These are phyloP conservation scores for Bos taurus DNA, from an alignment of 2,113 vertebrate species.

Conservation along the genomic window DNA sequence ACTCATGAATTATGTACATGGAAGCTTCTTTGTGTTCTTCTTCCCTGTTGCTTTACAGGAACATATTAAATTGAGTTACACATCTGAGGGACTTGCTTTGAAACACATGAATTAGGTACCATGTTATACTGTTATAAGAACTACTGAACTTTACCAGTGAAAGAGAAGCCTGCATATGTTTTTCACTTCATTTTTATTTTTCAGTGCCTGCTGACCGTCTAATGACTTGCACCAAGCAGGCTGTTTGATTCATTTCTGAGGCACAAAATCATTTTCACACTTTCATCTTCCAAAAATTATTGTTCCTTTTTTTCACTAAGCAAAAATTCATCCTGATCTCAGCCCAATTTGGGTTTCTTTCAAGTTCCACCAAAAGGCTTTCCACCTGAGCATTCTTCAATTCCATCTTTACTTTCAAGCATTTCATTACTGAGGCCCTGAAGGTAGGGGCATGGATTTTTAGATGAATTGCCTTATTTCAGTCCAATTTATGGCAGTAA, in stretches of 20 bases:
- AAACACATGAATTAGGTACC: neutral
- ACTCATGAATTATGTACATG: neutral
- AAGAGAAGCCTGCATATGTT: neutral
- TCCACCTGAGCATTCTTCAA: neutral
- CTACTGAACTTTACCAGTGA: constrained; percentile 12
- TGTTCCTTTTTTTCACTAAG: neutral
- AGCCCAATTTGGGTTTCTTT: neutral
- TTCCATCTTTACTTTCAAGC: neutral
- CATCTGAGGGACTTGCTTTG: neutral
- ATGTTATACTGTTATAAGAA: neutral
- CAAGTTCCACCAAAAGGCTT: neutral
- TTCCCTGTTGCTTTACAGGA: neutral
- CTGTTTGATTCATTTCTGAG: neutral
- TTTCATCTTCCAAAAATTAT: neutral
- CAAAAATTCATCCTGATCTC: neutral
- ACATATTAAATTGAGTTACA: constrained; percentile 15
- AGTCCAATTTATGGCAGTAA: neutral
- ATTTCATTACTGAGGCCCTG: neutral
- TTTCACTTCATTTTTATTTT: constrained; percentile 25
- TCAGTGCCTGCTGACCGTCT: neutral
- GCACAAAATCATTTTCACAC: constrained; percentile 13
- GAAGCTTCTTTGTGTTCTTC: neutral
- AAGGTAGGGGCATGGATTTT: neutral
- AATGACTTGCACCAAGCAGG: neutral
- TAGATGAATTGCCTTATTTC: neutral